phyloP scores from a whole-genome alignment of 2,888 invertebrate genomes.

The Nyleta sp. region DNA sequence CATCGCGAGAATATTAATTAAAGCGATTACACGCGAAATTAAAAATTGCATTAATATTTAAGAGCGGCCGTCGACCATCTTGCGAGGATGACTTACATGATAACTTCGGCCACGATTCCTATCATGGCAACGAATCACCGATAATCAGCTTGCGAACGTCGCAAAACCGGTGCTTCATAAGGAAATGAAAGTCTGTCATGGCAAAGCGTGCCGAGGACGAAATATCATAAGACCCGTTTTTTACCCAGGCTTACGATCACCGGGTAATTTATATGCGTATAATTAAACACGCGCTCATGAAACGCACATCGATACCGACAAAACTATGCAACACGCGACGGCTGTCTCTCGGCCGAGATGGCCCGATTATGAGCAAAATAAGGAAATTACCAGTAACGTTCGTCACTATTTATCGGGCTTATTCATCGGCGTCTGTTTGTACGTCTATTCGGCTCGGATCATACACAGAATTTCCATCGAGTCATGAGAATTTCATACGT shows the following conservation, averaged over 20 bases:
- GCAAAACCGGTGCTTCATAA: constrained; percentile 65
- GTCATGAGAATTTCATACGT: constrained; percentile 21
- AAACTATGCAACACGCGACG: constrained; percentile 61
- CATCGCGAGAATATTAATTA: constrained; percentile 33
- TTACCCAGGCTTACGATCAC: constrained; percentile 45
- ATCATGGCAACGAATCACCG: constrained; percentile 60
- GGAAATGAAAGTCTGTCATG: constrained; percentile 65
- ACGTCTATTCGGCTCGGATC: constrained; percentile 32
- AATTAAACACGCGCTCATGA: constrained; percentile 69
- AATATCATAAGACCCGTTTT: constrained; percentile 61
- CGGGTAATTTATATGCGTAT: constrained; percentile 66
- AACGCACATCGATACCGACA: constrained; percentile 56
- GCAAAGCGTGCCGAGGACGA: constrained; percentile 63
- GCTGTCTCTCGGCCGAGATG: constrained; percentile 55
- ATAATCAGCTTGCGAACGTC: constrained; percentile 60
- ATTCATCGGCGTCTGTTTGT: constrained; percentile 41
- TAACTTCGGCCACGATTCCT: constrained; percentile 38
- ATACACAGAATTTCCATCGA: constrained; percentile 26
- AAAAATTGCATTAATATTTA: constrained; percentile 48
- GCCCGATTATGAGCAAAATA: constrained; percentile 54
- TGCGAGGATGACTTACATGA: constrained; percentile 35
- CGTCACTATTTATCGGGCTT: constrained; percentile 38
- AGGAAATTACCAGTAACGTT: constrained; percentile 48
- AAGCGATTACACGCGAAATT: constrained; percentile 36
- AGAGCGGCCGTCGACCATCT: constrained; percentile 21